phyloP scores from a whole-genome alignment of 2,888 invertebrate genomes.

The Dryococelus australis region DNA sequence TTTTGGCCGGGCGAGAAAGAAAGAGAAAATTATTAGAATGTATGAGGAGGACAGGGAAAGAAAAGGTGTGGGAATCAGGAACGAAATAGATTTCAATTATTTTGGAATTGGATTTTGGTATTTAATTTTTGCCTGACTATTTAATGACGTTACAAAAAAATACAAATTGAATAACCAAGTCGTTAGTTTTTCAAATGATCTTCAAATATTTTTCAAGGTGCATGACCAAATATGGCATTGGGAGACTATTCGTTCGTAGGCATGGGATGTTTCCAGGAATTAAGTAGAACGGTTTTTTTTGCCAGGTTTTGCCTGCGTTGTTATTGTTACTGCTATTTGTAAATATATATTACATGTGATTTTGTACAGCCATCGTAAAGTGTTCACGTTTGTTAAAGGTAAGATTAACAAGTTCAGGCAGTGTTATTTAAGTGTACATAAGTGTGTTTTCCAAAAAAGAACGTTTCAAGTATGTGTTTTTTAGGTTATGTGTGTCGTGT shows the following conservation, averaged over 20 bases:
- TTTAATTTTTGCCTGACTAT: background rate
- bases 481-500: background rate
- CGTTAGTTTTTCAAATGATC: slow-evolving; percentile 17
- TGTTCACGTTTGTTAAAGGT: slow-evolving; percentile 24
- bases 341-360: slow-evolving; percentile 31
- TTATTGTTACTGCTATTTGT: slow-evolving; percentile 31
- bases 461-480: background rate
- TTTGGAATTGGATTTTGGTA: background rate
- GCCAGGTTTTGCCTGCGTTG: slow-evolving; percentile 28
- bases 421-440: background rate
- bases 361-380: slow-evolving; percentile 7
- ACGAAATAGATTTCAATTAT: background rate
- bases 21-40: background rate
- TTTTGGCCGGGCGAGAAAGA: background rate
- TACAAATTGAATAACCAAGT: background rate
- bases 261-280: slow-evolving; percentile 42
- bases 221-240: slow-evolving; percentile 49
- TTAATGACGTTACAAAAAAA: background rate
- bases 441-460: background rate
- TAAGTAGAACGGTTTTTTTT: slow-evolving; percentile 32
- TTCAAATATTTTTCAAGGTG: slow-evolving; percentile 39
- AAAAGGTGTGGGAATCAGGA: background rate
- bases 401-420: background rate
- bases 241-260: slow-evolving; percentile 46
- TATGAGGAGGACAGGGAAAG: background rate